These are phyloP conservation scores for Oreocharis arfaki DNA, from an alignment of 2,113 vertebrate species.

Conservation along the genomic window DNA sequence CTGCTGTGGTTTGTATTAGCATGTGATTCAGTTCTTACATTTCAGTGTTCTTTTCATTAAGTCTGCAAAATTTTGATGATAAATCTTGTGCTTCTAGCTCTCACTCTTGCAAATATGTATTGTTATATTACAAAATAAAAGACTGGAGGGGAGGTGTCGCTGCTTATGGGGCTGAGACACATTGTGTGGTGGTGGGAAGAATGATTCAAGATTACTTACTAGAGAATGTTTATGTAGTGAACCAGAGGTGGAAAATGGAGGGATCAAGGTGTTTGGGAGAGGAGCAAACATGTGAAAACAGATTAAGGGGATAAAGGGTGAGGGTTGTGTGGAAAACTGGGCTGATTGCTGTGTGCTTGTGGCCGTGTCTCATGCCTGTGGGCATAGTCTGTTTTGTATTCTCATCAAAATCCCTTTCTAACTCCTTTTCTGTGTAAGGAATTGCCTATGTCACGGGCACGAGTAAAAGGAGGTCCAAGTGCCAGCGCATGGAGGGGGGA, in stretches of 20 bases:
- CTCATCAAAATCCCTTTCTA: neutral
- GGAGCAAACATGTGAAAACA: neutral
- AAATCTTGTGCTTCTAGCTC: neutral
- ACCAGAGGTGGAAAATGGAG: neutral
- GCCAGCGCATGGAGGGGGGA: neutral
- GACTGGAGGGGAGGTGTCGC: accelerated
- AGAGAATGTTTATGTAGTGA: neutral
- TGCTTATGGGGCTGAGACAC: accelerated
- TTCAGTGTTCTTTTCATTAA: neutral
- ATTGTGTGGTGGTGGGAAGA: neutral
- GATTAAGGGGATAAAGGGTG: neutral
- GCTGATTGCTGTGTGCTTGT: neutral
- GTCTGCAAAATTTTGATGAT: neutral
- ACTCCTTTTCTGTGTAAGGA: neutral
- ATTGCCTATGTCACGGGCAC: neutral
- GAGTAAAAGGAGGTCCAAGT: neutral
- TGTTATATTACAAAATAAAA: neutral
- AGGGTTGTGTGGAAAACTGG: accelerated
- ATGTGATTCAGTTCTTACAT: neutral
- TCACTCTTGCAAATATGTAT: neutral
- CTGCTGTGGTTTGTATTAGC: neutral
- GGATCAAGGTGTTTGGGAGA: neutral
- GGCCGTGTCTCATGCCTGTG: neutral
- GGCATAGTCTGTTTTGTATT: neutral
- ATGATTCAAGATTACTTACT: neutral